Conservation (phyloP, 92 coral and sea anemone species). For the Blastomussa wellsi region DNA sequence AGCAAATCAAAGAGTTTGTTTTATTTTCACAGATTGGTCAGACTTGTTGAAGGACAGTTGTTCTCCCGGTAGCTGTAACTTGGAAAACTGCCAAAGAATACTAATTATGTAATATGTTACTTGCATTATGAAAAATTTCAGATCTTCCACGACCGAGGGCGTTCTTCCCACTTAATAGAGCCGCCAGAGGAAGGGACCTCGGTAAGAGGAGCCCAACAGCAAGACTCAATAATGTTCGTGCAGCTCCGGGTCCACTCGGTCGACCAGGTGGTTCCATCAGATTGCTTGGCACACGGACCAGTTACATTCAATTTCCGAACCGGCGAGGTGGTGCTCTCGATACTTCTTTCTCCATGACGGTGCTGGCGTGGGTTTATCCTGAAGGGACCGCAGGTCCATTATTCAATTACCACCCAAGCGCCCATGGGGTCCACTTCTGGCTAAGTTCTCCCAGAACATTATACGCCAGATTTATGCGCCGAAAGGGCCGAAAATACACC, state of each 20-base stretch:
- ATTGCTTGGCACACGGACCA: slow-evolving; percentile 39
- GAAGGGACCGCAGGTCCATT: slow-evolving; percentile 71
- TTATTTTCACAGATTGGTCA: background rate
- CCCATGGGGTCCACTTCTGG: slow-evolving; percentile 80
- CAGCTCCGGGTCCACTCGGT: slow-evolving; percentile 60
- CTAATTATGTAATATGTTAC: background rate
- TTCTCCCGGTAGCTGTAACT: too few relatives aligned
- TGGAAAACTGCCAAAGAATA: background rate
- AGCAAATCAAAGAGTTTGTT: too few relatives aligned
- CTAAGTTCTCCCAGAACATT: slow-evolving; percentile 37
- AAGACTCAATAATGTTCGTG: slow-evolving; percentile 45
- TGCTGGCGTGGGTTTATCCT: slow-evolving; percentile 62
- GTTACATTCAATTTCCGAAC: slow-evolving; percentile 67
- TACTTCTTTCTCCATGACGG: slow-evolving; percentile 59
- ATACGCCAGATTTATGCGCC: slow-evolving; percentile 62
- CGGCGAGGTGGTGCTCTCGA: slow-evolving; percentile 60
- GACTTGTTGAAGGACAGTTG: background rate
- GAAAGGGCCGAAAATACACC: slow-evolving; percentile 55
- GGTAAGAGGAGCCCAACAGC: slow-evolving; percentile 47
- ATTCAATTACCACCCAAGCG: slow-evolving; percentile 80
- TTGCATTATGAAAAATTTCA: slow-evolving; percentile 5
- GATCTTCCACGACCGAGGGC: slow-evolving; percentile 61
- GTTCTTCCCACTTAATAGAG: slow-evolving; percentile 59
- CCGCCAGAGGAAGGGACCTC: slow-evolving; percentile 56
- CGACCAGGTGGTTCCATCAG: slow-evolving; percentile 57